These are phyloP conservation scores for Sporophila hypoxantha DNA, from an alignment of 2,113 vertebrate genomes.

Conservation along the genomic window DNA sequence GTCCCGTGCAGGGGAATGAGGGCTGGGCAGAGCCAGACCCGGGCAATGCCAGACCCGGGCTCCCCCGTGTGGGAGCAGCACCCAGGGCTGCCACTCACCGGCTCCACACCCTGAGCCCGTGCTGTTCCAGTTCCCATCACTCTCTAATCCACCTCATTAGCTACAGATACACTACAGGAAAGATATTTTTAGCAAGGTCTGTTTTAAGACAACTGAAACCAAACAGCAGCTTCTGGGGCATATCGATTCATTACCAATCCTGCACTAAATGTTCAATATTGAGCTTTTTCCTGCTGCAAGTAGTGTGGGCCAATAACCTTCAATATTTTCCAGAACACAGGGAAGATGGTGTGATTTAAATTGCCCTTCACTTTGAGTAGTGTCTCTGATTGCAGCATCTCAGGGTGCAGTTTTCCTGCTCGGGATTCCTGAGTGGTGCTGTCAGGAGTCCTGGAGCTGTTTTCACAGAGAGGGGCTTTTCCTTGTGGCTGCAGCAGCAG, in stretches of 20 bases:
- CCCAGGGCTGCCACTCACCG: neutral
- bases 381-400: neutral
- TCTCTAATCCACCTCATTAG: constrained; percentile 34
- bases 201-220: constrained; percentile 53
- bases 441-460: neutral
- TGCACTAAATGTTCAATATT: constrained; percentile 25
- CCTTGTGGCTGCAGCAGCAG: neutral
- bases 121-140: neutral
- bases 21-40: fast-evolving
- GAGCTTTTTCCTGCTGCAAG: constrained; percentile 43
- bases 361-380: neutral
- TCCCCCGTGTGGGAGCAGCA: fast-evolving
- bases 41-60: neutral
- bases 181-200: constrained; percentile 57
- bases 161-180: constrained; percentile 39
- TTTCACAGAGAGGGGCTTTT: neutral
- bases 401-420: neutral
- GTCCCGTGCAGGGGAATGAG: fast-evolving
- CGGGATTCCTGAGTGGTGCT: neutral
- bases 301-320: constrained; percentile 29
- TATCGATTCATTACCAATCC: constrained; percentile 55
- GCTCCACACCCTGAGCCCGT: neutral
- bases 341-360: neutral
- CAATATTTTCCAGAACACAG: constrained; percentile 15
- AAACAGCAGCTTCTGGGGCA: constrained; percentile 27